Base-by-base conservation (phyloP, 2,113 vertebrate species). In the Channa maculata region DNA sequence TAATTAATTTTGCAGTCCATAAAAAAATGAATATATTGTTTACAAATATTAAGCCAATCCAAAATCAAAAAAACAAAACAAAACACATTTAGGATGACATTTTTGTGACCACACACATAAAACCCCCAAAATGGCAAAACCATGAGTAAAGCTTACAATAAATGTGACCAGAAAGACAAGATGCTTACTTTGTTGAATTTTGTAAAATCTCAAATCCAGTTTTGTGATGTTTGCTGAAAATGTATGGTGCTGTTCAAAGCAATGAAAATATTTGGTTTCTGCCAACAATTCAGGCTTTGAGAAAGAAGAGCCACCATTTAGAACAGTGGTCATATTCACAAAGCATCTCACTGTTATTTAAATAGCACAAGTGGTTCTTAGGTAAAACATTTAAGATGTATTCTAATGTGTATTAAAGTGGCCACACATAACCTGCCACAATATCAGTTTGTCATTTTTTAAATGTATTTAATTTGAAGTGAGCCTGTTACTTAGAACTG, bases 41-140 rank as follows among this genome's bases (percentile, higher is more conserved):
- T 6, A 58, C 8, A 33, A 64, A 65, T 51, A 52, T 60, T 6
- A 9, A 15, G 53, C 8, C 4, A 60, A 44, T 67, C 38, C 55
- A 53, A 41, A 62, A 39, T 68, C 46, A 41, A 24, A 24, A 24
- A 24, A 24, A 24, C 4, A 55, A 7, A 11, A n/a, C 15, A 51
- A 53, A 39, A 5, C 15, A 15, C 10, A 62, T 73, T 77, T 81
- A 78, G 14, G 48, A 63, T 3, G 11, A 64, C 36, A 45, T 0
- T 61, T 76, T 75, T 51, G 69, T 53, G 39, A 44, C 51, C 65
- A 51, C 65, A 79, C 61, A 48, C 43, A 51, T 2, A 49, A 8
- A 55, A 38, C 3, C 5, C 14, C 13, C 8, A n/a, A 10, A 6
- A 0, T 15, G 5, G n/a, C 36, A 63, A 7, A 65, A 13, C 12